Base-by-base conservation (phyloP, 2,888 invertebrate species). In the Prenolepis imparis region DNA sequence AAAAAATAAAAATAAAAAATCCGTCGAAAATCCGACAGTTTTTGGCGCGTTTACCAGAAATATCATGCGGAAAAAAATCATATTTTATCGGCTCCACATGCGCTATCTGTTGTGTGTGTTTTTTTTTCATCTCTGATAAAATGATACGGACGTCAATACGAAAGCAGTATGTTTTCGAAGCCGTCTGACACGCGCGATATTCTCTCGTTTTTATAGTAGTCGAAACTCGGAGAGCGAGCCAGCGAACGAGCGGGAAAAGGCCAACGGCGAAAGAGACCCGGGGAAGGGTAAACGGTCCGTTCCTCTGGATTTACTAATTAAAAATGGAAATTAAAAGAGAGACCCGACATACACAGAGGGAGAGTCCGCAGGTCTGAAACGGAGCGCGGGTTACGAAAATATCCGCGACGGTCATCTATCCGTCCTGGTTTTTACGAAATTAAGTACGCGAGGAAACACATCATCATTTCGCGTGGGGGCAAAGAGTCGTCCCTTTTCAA, bases 291-390 rank as follows among this genome's bases (percentile, higher is more conserved):
- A 89, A 89, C 87, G 89, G 87, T 88, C 82, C 86, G 88, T 52
- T 52, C 52, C 52, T 52, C 74, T 88, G 89, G 86, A 88, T 89
- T 87, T 88, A 87, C 86, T 89, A 89, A 89, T 89, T 89, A 89
- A 89, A 89, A 88, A 88, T 89, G 89, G 86, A 89, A 88, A 89
- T 89, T 89, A 88, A 89, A 89, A 85, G 83, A 85, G 83, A 44
- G 83, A 44, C 66, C 21, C 63, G 36, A 24, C 28, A 28, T 28
- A 28, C 28, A 28, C 15, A 15, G 70, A 41, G 41, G 24, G 8
- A 80, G 28, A 66, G 55, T 12, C 21, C 12, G 48, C 4, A 24
- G 28, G 61, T 28, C 24, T 39, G 66, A 52, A 64, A 39, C 28
- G 2, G 52, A 28, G 15, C 59, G 57, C 21, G 63, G 21, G 41